Evolutionary conservation across 2,888 invertebrate genomes (phyloP), one percentile per base, ranked within the genome.

Genomic region (Nudaria mundana): DNA sequence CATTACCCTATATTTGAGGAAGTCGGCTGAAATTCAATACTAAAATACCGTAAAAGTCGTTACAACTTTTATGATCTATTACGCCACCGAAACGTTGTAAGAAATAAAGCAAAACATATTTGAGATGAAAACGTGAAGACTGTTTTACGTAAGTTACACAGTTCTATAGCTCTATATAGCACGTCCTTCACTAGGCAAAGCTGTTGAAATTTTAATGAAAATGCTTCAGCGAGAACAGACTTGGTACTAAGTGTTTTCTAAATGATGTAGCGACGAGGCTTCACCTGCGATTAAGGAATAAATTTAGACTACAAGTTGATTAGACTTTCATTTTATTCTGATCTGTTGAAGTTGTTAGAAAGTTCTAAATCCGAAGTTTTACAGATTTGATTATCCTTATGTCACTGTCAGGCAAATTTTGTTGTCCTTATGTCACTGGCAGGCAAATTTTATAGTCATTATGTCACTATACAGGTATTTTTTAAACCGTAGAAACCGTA

Each of bases 171-270:
- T 43, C 39, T 44, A 47, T 58, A 48, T 37, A 41, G 11, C 30
- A 23, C 18, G 46, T 55, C 46, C 59, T 52, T 45, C 40, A 52
- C 28, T 36, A 35, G 30, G 36, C 34, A 48, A 48, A 39, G 43
- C 55, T 48, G 46, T 56, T 56, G 49, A 52, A 57, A 58, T 52
- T 58, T 55, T 57, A 55, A 57, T 58, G 46, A 42, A 34, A 38
- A 33, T 29, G 36, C 39, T 30, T 42, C 31, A 10, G 38, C 35
- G 35, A 44, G 48, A 44, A 52, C 52, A 45, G 34, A 41, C 40
- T 45, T 48, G 42, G 40, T 47, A 37, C 37, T 22, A 37, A 31
- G 37, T 48, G 40, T 15, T 38, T 30, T 33, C 25, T 46, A 40
- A 58, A 52, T 38, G 28, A 28, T 38, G 24, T 25, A 26, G 23